Conservation (phyloP, 2,113 vertebrate species). For the Mus spicilegus region DNA sequence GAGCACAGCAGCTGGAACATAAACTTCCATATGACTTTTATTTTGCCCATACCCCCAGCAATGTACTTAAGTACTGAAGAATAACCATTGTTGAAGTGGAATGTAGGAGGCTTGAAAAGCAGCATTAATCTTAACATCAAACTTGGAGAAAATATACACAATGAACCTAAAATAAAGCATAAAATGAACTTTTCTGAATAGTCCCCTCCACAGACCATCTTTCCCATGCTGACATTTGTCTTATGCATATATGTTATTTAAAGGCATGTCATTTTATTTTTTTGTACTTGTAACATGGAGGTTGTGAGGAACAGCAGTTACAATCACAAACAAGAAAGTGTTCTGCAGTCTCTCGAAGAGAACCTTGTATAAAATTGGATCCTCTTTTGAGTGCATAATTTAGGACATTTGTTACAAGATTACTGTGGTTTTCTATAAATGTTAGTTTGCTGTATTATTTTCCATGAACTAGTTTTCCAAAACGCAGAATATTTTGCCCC, state of each 20-base stretch:
- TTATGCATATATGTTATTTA: slow-evolving; percentile 18
- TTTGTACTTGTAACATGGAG: neutral
- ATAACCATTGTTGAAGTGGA: neutral
- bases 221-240: slow-evolving; percentile 15
- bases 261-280: neutral
- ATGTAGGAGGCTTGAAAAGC: slow-evolving; percentile 46
- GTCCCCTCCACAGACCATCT: neutral
- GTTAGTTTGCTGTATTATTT: slow-evolving; percentile 84
- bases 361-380: slow-evolving; percentile 83
- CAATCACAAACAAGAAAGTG: slow-evolving; percentile 66
- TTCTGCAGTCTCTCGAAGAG: slow-evolving; percentile 62
- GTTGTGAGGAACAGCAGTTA: slow-evolving; percentile 29
- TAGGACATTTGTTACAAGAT: slow-evolving; percentile 85
- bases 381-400: slow-evolving; percentile 83
- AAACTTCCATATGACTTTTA: slow-evolving; percentile 41
- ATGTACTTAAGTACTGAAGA: slow-evolving; percentile 28
- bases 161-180: slow-evolving; percentile 38
- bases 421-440: slow-evolving; percentile 86
- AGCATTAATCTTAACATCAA: slow-evolving; percentile 65
- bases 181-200: slow-evolving; percentile 45
- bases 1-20: neutral
- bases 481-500: slow-evolving; percentile 82
- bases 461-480: slow-evolving; percentile 85
- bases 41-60: slow-evolving; percentile 16
- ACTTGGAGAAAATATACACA: slow-evolving; percentile 53